These are phyloP conservation scores for Synanthedon vespiformis DNA, from an alignment of 2,888 invertebrate genomes.

Conservation along the genomic window DNA sequence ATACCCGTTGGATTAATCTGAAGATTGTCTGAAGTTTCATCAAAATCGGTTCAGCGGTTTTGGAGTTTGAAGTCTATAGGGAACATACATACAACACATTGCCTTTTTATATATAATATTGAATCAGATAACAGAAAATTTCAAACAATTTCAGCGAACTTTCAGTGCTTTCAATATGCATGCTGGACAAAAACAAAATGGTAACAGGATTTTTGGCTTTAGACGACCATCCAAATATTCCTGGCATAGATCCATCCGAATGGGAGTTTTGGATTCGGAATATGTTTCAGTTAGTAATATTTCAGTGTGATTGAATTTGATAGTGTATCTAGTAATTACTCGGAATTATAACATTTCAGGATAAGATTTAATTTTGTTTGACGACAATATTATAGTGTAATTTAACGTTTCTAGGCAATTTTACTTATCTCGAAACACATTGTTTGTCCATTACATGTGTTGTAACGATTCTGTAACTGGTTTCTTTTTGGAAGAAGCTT, in stretches of 20 bases:
- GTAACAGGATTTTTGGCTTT: slow-evolving; percentile 51
- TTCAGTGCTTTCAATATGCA: slow-evolving; percentile 60
- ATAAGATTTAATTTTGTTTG: no score
- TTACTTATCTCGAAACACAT: slow-evolving; percentile 58
- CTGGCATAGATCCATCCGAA: slow-evolving; percentile 58
- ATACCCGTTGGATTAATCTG: no score
- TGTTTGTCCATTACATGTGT: slow-evolving; percentile 73
- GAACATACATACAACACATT: no score
- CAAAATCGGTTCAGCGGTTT: no score
- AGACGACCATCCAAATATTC: slow-evolving; percentile 66
- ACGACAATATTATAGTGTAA: background rate
- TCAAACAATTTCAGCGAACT: slow-evolving; percentile 33
- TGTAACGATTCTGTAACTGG: slow-evolving; percentile 49
- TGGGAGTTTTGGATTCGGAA: slow-evolving; percentile 66
- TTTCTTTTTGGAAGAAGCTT: slow-evolving; percentile 42
- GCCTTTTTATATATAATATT: no score
- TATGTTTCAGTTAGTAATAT: slow-evolving; percentile 41
- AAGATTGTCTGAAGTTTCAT: no score
- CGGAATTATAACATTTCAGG: no score
- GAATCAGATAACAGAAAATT: no score
- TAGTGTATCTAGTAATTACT: no score
- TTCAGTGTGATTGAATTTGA: background rate
- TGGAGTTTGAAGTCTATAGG: no score
- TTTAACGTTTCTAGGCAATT: slow-evolving; percentile 29
- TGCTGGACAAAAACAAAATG: slow-evolving; percentile 46